Base-by-base conservation (phyloP, 2,797 vertebrate genomes). In the Scomberomorus guttatus region DNA sequence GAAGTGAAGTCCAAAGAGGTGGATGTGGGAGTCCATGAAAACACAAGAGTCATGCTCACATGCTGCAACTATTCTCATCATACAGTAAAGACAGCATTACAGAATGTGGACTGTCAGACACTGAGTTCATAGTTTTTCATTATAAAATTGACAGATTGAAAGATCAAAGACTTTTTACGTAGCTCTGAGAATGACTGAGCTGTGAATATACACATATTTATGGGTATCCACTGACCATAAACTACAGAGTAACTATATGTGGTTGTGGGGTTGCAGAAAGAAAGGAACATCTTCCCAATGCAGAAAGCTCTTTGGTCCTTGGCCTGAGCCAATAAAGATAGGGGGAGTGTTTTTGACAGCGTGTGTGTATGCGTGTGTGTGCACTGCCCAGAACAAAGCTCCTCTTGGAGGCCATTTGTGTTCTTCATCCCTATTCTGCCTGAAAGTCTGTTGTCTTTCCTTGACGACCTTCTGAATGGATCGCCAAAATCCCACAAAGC, bases 401-500 rank as follows among this genome's bases (percentile, higher is more conserved):
- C 46, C 58, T 74, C 51, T 59, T 50, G 67, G 52, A 75, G 75
- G 60, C 57, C 50, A 51, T 82, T 88, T 77, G 69, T 75, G 56
- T 75, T 83, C 10, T 11, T 29, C 14, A 13, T 65, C 72, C 62
- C 58, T 79, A n/a, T 87, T 71, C 78, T 75, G 34, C 52, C 52
- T 42, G 20, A 63, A 59, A 77, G 74, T 77, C 78, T 65, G 46
- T 44, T 77, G 61, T 77, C 70, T 75, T 79, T 87, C 76, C 77
- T 82, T 84, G 80, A 77, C 65, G 22, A 83, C 76, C 69, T 10
- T 76, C 25, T 83, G 83, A 88, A 82, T 79, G 74, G 74, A 83
- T 27, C 12, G 27, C 37, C 27, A 60, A 84, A 85, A 75, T 67
- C 65, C 84, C 71, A 87, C 81, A 89, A 88, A 66, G 76, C 48